Conservation (phyloP, 2,113 vertebrate species). For the Xiphophorus maculatus region DNA sequence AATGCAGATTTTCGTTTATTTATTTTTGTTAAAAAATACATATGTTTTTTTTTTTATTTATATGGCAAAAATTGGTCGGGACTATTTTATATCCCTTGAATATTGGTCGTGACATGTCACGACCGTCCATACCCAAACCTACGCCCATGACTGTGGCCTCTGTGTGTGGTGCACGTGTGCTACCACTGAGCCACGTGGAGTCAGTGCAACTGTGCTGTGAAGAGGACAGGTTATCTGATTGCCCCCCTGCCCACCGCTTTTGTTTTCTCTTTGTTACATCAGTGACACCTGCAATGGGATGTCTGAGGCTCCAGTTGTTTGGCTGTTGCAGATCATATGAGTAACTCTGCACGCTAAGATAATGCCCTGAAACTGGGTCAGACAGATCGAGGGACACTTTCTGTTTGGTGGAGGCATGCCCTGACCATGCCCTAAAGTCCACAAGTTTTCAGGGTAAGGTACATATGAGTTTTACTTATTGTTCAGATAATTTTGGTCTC, state of each 20-base stretch:
- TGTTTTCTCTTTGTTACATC: background rate
- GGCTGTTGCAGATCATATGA: background rate
- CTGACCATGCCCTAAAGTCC: background rate
- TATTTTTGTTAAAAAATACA: too few relatives aligned
- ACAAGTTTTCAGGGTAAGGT: background rate
- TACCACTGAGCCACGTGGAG: background rate
- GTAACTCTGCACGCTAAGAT: conserved; percentile 19
- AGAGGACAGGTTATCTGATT: background rate
- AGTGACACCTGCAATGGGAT: background rate
- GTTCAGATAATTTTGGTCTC: too few relatives aligned
- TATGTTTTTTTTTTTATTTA: too few relatives aligned
- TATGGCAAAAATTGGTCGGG: too few relatives aligned
- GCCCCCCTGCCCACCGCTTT: conserved; percentile 1
- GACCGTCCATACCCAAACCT: too few relatives aligned
- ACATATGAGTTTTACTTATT: too few relatives aligned
- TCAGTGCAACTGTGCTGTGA: background rate
- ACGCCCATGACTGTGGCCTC: too few relatives aligned
- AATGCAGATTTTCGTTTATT: too few relatives aligned
- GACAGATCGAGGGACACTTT: conserved; percentile 11
- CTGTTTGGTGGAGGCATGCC: conserved; percentile 10
- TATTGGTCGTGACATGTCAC: too few relatives aligned
- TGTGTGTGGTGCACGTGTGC: too few relatives aligned
- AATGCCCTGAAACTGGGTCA: conserved; percentile 48
- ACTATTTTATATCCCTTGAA: too few relatives aligned
- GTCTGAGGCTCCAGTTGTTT: conserved; percentile 6